Conservation (phyloP, 2,888 invertebrate species). For the Meganola albula region DNA sequence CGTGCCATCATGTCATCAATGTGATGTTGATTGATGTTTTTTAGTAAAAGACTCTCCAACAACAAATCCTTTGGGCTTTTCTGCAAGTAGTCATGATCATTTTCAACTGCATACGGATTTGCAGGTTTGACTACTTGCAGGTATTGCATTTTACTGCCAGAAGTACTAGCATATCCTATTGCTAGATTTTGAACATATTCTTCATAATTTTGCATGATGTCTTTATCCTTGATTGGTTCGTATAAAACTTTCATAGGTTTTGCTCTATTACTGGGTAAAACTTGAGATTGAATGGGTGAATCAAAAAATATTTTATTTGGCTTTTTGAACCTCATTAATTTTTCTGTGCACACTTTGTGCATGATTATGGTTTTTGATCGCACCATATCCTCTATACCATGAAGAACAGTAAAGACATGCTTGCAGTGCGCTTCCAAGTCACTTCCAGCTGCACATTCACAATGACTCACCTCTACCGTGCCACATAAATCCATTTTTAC, state of each 20-base stretch:
- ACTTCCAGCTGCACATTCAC: no score
- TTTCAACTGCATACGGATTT: slow-evolving; percentile 3
- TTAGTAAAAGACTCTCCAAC: neutral
- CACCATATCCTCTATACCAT: slow-evolving; percentile 3
- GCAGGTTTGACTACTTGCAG: slow-evolving; percentile 4
- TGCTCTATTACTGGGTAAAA: no score
- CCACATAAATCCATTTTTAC: no score
- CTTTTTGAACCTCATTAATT: neutral
- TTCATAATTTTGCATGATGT: slow-evolving; percentile 1
- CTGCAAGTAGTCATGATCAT: slow-evolving; percentile 1
- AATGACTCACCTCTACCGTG: no score
- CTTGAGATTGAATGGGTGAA: no score
- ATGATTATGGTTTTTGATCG: slow-evolving; percentile 2
- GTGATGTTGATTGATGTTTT: slow-evolving; percentile 2
- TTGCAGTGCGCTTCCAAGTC: slow-evolving; percentile 3
- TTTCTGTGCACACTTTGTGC: no score
- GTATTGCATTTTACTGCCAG: neutral
- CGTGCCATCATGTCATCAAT: slow-evolving; percentile 3
- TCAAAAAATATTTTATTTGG: neutral
- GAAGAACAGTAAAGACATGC: slow-evolving; percentile 3
- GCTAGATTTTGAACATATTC: no score
- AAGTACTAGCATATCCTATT: neutral
- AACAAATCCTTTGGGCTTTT: neutral
- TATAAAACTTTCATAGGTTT: neutral
- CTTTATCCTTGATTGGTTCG: neutral